A percentile compares a stretch with the other conserved stretches of the same genome.
These are phyloP conservation scores for Enteromius trimaculatus DNA, from an alignment of 2,797 vertebrate genomes.

Conservation along the genomic window DNA sequence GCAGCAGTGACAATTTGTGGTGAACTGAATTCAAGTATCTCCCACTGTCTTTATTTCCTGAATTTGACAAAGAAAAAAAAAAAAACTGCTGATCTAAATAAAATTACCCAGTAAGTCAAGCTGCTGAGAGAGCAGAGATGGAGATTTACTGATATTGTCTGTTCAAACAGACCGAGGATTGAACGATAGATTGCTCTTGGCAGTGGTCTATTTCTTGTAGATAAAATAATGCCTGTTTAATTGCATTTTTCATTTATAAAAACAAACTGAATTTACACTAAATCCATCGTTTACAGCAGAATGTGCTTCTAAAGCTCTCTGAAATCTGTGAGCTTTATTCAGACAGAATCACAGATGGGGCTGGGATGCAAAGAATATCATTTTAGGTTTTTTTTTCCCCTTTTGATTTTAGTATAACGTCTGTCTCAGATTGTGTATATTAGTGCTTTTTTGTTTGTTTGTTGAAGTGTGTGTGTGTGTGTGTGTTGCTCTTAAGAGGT, in stretches of 20 bases:
- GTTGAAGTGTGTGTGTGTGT: too few relatives aligned
- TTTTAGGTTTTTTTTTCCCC: background rate
- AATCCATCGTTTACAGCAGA: background rate
- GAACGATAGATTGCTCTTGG: background rate
- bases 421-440: too few relatives aligned
- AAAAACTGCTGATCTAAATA: background rate
- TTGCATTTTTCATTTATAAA: constrained; percentile 19
- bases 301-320: background rate
- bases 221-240: constrained; percentile 15
- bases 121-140: background rate
- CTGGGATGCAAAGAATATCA: background rate
- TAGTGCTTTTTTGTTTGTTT: too few relatives aligned
- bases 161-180: background rate
- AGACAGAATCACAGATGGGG: background rate
- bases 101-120: background rate
- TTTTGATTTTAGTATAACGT: too few relatives aligned
- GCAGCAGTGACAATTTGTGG: constrained; percentile 7
- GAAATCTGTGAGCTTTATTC: background rate
- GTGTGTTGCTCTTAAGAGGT: too few relatives aligned
- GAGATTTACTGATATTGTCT: constrained; percentile 14
- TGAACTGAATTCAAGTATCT: background rate
- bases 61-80: background rate
- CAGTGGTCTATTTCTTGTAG: background rate
- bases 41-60: constrained; percentile 13
- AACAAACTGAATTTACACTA: background rate